phyloP scores from a whole-genome alignment of 1,140 invertebrate genomes.

The Cardiocondyla obscurior region DNA sequence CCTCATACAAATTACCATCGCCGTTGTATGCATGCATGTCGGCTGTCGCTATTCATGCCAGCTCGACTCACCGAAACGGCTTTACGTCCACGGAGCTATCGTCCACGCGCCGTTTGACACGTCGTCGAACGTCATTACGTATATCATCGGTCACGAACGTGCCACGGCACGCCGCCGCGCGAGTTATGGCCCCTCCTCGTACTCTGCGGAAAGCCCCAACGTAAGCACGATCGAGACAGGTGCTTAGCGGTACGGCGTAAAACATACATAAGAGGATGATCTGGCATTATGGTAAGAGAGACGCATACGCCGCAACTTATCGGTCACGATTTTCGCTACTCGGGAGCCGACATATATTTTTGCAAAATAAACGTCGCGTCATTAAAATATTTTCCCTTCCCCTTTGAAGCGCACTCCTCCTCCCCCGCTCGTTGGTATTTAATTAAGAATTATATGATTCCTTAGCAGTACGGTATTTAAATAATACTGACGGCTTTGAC shows the following conservation, averaged over 20 bases:
- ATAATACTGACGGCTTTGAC: neutral
- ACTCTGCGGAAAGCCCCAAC: constrained; percentile 12
- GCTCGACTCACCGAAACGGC: constrained; percentile 7
- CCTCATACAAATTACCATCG: constrained; percentile 16
- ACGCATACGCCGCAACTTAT: constrained; percentile 3
- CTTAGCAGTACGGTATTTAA: too few relatives aligned
- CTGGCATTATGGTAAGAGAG: constrained; percentile 63
- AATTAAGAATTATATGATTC: too few relatives aligned
- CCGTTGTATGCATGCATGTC: neutral
- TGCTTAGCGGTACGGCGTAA: constrained; percentile 48
- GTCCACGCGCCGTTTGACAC: constrained; percentile 45
- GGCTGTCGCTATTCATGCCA: constrained; percentile 4
- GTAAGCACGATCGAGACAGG: constrained; percentile 34
- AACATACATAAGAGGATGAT: constrained; percentile 68
- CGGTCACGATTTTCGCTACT: neutral
- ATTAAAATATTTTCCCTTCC: too few relatives aligned
- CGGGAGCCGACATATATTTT: neutral
- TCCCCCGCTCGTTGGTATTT: too few relatives aligned
- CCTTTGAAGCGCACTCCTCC: too few relatives aligned
- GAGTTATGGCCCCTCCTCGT: constrained; percentile 17
- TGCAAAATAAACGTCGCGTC: neutral
- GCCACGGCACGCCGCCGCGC: neutral
- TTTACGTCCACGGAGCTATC: constrained; percentile 35
- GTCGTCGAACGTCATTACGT: constrained; percentile 49
- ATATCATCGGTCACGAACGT: constrained; percentile 36